Base-by-base conservation (phyloP, 2,888 invertebrate species). In the Abrostola tripartita region DNA sequence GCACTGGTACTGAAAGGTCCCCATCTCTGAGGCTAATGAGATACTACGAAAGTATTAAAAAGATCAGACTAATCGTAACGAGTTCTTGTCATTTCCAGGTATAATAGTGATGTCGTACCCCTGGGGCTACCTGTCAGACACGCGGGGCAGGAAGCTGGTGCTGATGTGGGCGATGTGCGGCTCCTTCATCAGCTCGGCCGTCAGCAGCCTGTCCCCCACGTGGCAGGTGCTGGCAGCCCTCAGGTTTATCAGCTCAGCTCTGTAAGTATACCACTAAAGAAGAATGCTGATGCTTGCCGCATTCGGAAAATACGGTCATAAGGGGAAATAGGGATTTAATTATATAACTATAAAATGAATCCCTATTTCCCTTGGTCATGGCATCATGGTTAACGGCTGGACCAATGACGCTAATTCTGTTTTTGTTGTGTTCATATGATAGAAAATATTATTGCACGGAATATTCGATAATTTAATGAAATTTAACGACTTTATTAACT, bases 81-180 rank as follows among this genome's bases (percentile, higher is more conserved):
- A 52, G 35, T 59, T 12, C 0, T 47, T 9, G 4, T 7, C 0
- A 7, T 6, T 81, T 84, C 4, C 84, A 92, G 92, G 92, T 69
- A 89, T 92, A 52, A 91, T 93, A 66, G 81, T 92, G 7, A 92
- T 92, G 91, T 92, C 93, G 0, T 93, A 93, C 65, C 87, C 91
- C 0, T 94, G 93, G 93, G 93, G 93, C 55, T 93, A 92, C 76
- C 73, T 93, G 58, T 90, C 93, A 0, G 93, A 94, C 65, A 93
- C 93, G 0, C 81, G 88, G 0, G 94, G 94, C 0, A 74, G 94
- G 5, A 84, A 85, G 65, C 77, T 89, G 76, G 91, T 89, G 60
- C 86, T 94, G 51, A 87, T 91, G 88, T 88, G 86, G 78, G 90
- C 92, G 0, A 92, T 93, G 93, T 77, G 85, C 0, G 89, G 90